These are phyloP conservation scores for Argopecten irradians DNA, from an alignment of 1,140 invertebrate genomes.

Conservation along the genomic window DNA sequence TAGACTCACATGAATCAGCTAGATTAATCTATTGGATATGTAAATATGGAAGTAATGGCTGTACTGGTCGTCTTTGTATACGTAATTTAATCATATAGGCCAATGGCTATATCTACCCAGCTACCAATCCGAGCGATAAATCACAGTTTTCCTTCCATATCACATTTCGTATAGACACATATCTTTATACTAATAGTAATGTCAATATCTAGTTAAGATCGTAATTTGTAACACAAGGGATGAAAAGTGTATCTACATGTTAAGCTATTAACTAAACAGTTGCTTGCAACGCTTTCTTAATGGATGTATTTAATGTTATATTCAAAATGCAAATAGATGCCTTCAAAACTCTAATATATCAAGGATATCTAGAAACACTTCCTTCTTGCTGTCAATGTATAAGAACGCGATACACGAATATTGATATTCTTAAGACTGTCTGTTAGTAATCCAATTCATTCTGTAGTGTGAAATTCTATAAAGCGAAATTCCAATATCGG, in stretches of 20 bases:
- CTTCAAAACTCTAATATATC: neutral
- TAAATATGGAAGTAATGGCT: neutral
- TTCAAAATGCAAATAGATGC: constrained; percentile 1
- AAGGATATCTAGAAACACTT: neutral
- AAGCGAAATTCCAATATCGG: neutral
- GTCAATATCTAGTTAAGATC: neutral
- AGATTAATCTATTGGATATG: neutral
- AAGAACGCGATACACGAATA: neutral
- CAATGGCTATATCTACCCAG: neutral
- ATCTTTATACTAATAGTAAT: neutral
- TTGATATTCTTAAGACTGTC: neutral
- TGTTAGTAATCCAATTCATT: neutral
- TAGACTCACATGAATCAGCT: neutral
- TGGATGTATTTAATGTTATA: neutral
- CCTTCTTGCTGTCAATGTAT: neutral
- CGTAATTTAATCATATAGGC: neutral
- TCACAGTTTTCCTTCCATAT: neutral
- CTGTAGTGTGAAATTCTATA: neutral
- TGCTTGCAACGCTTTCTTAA: neutral
- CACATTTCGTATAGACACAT: neutral
- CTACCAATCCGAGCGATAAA: neutral
- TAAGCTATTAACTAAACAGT: neutral
- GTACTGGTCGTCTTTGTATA: neutral
- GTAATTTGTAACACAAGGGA: neutral
- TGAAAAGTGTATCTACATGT: neutral